Base-by-base conservation (phyloP, 2,888 invertebrate species). In the Tenthredo notha region DNA sequence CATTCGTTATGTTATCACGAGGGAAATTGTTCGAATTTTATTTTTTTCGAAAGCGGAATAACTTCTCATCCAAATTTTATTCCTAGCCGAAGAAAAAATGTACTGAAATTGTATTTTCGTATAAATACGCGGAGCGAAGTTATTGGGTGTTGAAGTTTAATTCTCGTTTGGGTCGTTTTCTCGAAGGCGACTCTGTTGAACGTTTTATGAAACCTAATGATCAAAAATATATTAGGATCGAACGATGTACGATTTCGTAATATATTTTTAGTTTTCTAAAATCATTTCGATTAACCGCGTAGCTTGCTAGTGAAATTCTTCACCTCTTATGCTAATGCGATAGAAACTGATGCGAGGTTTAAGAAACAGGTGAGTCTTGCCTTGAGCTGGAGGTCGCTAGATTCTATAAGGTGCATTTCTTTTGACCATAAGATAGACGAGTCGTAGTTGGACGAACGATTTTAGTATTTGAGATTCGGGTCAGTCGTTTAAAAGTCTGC, bases 401-500 rank as follows among this genome's bases (percentile, higher is more conserved):
- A 74, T 74, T 74, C 77, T 10, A n/a, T 21, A 29, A 67, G 67
- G 6, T 33, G 67, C 67, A 67, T 33, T 67, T 67, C 25, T 43
- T 43, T 25, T 25, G n/a, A 9, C 43, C 74, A 40, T 40, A 54
- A 21, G 50, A 77, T 50, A 29, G 29, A 65, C 65, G 58, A 58
- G 9, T 58, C 18, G 18, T 21, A 21, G 58, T 58, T 29, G 25
- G 25, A 9, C 25, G 50, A 58, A 33, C 33, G 33, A 21, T 40
- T 80, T 61, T 61, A 40, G 80, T 61, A 61, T 70, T 65, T 50
- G 15, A 40, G 18, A 83, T 83, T 83, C 83, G 70, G 83, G 83
- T 83, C 83, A 70, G 83, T 50, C 65, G 83, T 83, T 83, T 83
- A 70, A 83, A 83, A 83, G 83, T 67, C 83, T 47, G 83, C 67